Percentiles rank a stretch among this genome's conserved stretches.
phyloP scores from a whole-genome alignment of 2,113 vertebrate genomes.

The Thalassoma bifasciatum region DNA sequence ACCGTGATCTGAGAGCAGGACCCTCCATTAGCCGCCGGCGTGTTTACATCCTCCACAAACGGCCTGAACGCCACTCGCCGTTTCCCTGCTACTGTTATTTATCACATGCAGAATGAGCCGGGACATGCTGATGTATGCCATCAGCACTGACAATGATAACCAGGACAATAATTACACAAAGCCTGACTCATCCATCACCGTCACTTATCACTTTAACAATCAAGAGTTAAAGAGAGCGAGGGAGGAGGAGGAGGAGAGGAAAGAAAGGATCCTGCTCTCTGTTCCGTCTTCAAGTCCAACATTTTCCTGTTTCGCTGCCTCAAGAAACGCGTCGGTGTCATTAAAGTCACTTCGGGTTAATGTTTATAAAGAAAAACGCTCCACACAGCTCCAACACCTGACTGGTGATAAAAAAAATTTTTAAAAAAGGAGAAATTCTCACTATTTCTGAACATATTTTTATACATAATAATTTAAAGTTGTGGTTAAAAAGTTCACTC shows the following conservation, averaged over 20 bases:
- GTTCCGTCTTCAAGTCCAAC: slow-evolving; percentile 26
- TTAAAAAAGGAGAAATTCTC: not conserved
- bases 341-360: slow-evolving; percentile 16
- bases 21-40: slow-evolving; percentile 68
- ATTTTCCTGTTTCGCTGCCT: slow-evolving; percentile 47
- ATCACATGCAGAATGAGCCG: slow-evolving; percentile 79
- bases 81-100: slow-evolving; percentile 73
- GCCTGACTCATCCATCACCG: slow-evolving; percentile 81
- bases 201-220: slow-evolving; percentile 82
- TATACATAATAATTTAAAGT: not conserved
- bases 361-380: slow-evolving; percentile 4
- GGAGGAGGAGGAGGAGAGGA: slow-evolving; percentile 18
- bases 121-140: slow-evolving; percentile 79
- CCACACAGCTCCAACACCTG: not conserved
- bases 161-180: slow-evolving; percentile 84
- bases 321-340: slow-evolving; percentile 5
- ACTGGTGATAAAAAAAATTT: not conserved
- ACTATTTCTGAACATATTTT: not conserved
- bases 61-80: slow-evolving; percentile 64
- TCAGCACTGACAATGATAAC: slow-evolving; percentile 82
- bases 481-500: not conserved
- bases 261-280: slow-evolving; percentile 57
- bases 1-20: slow-evolving; percentile 40
- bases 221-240: slow-evolving; percentile 64
- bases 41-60: slow-evolving; percentile 74